These are phyloP conservation scores for Charadrius vociferus DNA, from an alignment of 2,113 vertebrate genomes.

Conservation along the genomic window DNA sequence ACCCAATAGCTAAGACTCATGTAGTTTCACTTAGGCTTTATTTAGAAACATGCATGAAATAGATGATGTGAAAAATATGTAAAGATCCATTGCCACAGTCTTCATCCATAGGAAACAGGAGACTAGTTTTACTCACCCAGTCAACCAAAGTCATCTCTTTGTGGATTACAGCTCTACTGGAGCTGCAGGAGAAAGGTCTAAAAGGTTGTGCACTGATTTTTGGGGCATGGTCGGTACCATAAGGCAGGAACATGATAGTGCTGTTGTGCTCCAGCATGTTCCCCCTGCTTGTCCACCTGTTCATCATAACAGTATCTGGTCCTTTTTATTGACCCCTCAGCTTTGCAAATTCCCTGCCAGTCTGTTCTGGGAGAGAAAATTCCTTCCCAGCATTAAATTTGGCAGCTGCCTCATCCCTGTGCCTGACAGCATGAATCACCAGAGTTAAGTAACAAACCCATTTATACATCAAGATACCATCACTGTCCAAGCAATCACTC, in stretches of 20 bases:
- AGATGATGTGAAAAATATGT: not conserved
- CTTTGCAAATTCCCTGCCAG: not conserved
- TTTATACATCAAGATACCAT: slow-evolving; percentile 38
- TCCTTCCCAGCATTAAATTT: slow-evolving; percentile 13
- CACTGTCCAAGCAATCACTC: slow-evolving; percentile 29
- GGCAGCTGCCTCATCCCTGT: slow-evolving; percentile 44
- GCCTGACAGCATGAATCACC: slow-evolving; percentile 65
- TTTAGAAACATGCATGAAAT: not conserved
- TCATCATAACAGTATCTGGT: not conserved
- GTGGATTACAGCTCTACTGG: not conserved
- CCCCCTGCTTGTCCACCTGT: not conserved
- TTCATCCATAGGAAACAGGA: not conserved
- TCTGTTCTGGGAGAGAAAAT: slow-evolving; percentile 26
- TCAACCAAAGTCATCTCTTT: not conserved
- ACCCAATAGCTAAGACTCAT: not conserved
- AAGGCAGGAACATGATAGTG: not conserved
- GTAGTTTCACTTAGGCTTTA: not conserved
- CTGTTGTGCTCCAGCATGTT: not conserved
- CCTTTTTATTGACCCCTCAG: not conserved
- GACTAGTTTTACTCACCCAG: not conserved
- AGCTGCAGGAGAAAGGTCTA: not conserved
- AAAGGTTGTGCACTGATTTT: not conserved
- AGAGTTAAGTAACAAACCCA: slow-evolving; percentile 64
- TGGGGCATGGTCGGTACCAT: fast-evolving
- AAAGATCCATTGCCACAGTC: not conserved